Base-by-base conservation (phyloP, 53 echinoderm and acorn worm species). In the Holothuria scabra region DNA sequence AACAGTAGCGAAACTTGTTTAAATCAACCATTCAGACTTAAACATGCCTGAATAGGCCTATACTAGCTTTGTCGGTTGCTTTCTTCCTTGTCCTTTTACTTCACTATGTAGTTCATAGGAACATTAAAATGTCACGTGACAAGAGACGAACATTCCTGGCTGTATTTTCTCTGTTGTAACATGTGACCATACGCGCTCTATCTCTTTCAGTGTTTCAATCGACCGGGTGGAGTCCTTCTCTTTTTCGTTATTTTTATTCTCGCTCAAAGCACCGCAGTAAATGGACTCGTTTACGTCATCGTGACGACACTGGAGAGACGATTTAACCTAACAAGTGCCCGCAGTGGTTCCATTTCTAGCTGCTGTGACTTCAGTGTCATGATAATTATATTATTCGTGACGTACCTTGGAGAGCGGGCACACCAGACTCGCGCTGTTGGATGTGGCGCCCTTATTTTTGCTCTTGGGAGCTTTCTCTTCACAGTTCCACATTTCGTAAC, bases 241-340 rank as follows among this genome's bases (percentile, higher is more conserved):
- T 86, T 86, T 65, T 21, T 78, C 0, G 58, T 76, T 30, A 76
- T 86, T 38, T 65, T 86, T n/a, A 49, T 46, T 23, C 32, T 86
- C 9, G 76, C 65, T 20, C 86, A 86, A 46, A 79, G 86, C 41
- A 86, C 75, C n/a, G 49, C 78, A 25, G 86, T 65, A 28, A 86
- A 78, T 25, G 86, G 86, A 46, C 75, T 76, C 55, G 78, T 78
- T 18, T 76, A 48, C 59, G 64, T 61, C 35, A 63, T 79, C 21
- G 79, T 86, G 58, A 86, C 86, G 33, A 86, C 86, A 26, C 41
- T 86, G 28, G 86, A 86, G 60, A 38, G 86, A 25, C 38, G 86
- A 64, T 86, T 86, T 31, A 63, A 79, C 24, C 64, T 86, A 18
- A 34, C 79, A 18, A 86, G 87, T 46, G 28, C 80, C 19, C 28